phyloP scores from a whole-genome alignment of 2,113 vertebrate species.

The Catharus minimus region DNA sequence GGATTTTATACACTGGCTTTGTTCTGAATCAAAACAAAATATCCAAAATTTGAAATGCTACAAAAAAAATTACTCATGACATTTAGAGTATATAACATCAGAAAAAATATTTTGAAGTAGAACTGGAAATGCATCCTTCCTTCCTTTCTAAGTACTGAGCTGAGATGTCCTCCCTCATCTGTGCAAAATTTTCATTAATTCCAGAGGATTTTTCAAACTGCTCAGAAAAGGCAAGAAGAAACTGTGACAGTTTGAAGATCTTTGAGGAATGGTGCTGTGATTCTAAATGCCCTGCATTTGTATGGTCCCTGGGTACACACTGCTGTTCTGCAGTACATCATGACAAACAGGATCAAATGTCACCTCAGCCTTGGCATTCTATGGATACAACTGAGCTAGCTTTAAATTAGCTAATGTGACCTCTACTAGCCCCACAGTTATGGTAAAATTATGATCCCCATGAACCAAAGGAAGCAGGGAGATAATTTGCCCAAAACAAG shows the following conservation, averaged over 20 bases:
- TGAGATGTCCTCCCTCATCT: background rate
- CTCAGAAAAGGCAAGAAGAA: background rate
- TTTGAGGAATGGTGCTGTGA: background rate
- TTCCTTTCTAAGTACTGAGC: background rate
- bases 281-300: background rate
- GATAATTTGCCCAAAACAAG: background rate
- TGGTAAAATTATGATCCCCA: background rate
- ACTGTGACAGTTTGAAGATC: background rate
- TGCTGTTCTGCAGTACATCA: background rate
- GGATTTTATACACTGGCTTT: background rate
- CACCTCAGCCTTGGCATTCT: background rate
- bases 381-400: background rate
- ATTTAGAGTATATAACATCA: background rate
- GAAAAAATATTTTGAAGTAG: background rate
- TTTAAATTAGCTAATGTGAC: background rate
- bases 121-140: background rate
- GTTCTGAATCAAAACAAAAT: constrained; percentile 14
- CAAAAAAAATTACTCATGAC: background rate
- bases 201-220: background rate
- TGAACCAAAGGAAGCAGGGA: background rate
- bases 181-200: background rate
- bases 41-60: background rate
- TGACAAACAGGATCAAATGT: background rate
- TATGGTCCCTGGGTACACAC: background rate
- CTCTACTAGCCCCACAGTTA: background rate